A percentile compares a stretch with the other conserved stretches of the same genome.
These are phyloP conservation scores for Trypoxylon attenuatum DNA, from an alignment of 2,888 invertebrate genomes.

Conservation along the genomic window DNA sequence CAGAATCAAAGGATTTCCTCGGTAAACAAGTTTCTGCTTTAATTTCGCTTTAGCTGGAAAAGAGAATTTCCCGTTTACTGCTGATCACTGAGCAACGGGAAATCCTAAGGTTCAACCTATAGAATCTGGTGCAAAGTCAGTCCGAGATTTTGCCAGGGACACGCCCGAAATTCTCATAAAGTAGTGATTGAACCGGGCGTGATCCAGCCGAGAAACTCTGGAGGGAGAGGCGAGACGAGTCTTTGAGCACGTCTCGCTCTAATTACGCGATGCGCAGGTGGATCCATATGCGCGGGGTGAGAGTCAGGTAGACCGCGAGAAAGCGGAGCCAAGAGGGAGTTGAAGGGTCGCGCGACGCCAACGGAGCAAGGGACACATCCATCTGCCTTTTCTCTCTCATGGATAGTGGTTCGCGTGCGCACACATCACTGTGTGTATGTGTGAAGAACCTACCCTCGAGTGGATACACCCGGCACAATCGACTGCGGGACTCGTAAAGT, in stretches of 20 bases:
- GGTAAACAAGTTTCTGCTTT: no score
- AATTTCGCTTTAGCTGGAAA: no score
- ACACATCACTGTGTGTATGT: no score
- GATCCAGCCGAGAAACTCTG: constrained; percentile 12
- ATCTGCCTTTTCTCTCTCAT: constrained; percentile 21
- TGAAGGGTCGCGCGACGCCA: constrained; percentile 42
- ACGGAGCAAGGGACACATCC: background rate
- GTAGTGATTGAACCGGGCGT: constrained; percentile 23
- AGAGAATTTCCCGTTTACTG: no score
- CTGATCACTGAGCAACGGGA: no score
- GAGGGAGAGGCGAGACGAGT: constrained; percentile 19
- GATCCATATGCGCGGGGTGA: constrained; percentile 23
- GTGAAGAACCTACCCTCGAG: constrained; percentile 35
- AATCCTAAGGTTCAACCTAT: no score
- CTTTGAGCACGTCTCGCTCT: constrained; percentile 64
- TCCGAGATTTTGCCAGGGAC: no score
- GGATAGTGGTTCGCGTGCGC: no score
- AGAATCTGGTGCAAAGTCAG: no score
- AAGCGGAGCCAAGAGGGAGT: constrained; percentile 29
- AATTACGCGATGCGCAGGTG: constrained; percentile 55
- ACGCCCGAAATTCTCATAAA: constrained; percentile 42
- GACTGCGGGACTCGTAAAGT: constrained; percentile 32
- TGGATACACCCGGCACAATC: constrained; percentile 45
- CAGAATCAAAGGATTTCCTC: no score
- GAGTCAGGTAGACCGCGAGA: constrained; percentile 2